Base-by-base conservation (phyloP, 2,888 invertebrate species). In the Amiota minor region DNA sequence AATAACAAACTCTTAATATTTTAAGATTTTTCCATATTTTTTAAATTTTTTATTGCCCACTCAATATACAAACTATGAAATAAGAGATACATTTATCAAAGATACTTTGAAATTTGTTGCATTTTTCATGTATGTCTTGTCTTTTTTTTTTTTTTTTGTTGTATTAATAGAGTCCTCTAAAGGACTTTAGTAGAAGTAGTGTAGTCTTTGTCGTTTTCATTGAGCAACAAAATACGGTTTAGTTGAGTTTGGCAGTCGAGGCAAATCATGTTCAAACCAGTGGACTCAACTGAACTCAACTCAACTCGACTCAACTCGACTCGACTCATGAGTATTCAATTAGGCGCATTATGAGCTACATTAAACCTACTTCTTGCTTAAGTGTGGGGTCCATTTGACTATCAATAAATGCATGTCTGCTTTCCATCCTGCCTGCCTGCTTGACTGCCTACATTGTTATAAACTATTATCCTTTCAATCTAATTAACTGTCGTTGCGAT, bases 101-200 rank as follows among this genome's bases (percentile, higher is more conserved):
- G 35, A 35, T 35, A 35, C 35, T 35, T 80, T 83, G 83, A 83
- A 85, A 83, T 85, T 84, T 85, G 83, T 84, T 83, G 83, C 83
- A 83, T 85, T 85, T 83, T 81, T 85, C 82, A 83, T 83, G 83
- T 79, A 84, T 85, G 80, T 62, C 77, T 76, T 83, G 85, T 85
- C 83, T 70, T 85, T 83, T 59, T n/a, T 18, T 12, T 59, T n/a
- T n/a, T n/a, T n/a, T n/a, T n/a, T n/a, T n/a, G n/a, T n/a, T n/a
- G n/a, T n/a, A n/a, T n/a, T 59, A 20, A 18, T 6, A 59, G 10
- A 59, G 11, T 18, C 18, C 59, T 59, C 59, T 35, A 35, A 35
- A 35, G 35, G 35, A 35, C 35, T 77, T 78, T 78, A 35, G 73
- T 74, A n/a, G n/a, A n/a, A n/a, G 79, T 78, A 75, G 71, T 74